Conservation (phyloP, 1,140 invertebrate species). For the Heliconius himera region DNA sequence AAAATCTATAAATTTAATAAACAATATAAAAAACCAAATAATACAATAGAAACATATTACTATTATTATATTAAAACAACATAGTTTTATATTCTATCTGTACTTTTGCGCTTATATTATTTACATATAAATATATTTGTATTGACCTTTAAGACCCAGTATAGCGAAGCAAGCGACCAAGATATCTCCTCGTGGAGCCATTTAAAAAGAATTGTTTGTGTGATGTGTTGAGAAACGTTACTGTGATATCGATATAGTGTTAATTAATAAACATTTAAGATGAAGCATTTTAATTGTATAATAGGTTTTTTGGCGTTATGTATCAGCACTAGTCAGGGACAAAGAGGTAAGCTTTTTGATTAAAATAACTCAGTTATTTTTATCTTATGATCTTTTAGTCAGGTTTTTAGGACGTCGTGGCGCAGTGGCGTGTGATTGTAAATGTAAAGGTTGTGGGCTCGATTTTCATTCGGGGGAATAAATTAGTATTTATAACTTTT, state of each 20-base stretch:
- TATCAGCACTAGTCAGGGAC: constrained; percentile 13
- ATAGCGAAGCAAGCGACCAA: constrained; percentile 49
- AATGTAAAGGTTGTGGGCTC: too few species aligned
- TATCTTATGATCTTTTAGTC: too few species aligned
- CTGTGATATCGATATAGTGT: constrained; percentile 38
- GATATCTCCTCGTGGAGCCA: constrained; percentile 46
- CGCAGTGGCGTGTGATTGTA: too few species aligned
- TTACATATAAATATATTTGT: constrained; percentile 48
- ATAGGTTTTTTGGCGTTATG: constrained; percentile 41
- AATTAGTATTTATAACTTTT: too few species aligned
- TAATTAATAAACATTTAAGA: constrained; percentile 41
- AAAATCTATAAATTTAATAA: too few species aligned
- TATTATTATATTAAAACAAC: background rate
- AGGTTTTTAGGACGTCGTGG: too few species aligned
- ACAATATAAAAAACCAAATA: background rate
- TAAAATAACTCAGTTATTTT: too few species aligned
- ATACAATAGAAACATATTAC: background rate
- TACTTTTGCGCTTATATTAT: constrained; percentile 40
- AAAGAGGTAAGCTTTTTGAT: constrained; percentile 34
- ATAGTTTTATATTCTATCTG: constrained; percentile 30
- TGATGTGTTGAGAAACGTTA: constrained; percentile 31
- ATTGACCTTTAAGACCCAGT: constrained; percentile 69
- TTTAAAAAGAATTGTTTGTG: constrained; percentile 15
- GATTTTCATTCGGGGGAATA: too few species aligned
- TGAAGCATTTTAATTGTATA: constrained; percentile 45